These are phyloP conservation scores for Sternotherus odoratus DNA, from an alignment of 2,797 vertebrate genomes.

Conservation along the genomic window DNA sequence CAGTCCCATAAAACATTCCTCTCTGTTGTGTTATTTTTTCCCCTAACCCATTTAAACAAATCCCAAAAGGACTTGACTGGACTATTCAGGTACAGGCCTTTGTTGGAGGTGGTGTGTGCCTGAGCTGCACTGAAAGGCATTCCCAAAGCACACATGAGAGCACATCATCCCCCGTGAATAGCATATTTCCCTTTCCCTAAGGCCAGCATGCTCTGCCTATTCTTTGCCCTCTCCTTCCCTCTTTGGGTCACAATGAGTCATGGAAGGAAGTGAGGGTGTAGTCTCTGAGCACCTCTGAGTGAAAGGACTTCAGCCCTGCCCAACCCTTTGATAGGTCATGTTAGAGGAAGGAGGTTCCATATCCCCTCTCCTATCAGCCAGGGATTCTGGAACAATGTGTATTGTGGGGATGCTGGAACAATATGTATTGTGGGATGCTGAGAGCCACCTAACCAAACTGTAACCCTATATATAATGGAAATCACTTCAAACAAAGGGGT, in stretches of 20 bases:
- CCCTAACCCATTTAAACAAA: neutral
- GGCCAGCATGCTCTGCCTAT: neutral
- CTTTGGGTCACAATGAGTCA: neutral
- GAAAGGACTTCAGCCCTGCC: neutral
- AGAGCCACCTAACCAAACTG: too few relatives aligned
- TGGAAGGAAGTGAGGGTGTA: neutral
- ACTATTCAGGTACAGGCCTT: rapidly evolving
- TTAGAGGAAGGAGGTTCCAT: rapidly evolving
- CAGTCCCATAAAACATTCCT: constrained; percentile 55
- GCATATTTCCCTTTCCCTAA: neutral
- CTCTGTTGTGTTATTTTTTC: constrained; percentile 1
- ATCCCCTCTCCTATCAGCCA: neutral
- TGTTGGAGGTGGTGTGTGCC: neutral
- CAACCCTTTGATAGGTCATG: rapidly evolving
- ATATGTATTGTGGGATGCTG: too few relatives aligned
- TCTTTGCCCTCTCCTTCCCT: neutral
- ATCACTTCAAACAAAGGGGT: too few relatives aligned
- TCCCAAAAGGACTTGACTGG: neutral
- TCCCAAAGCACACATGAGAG: neutral
- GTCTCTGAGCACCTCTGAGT: neutral
- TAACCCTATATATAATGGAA: too few relatives aligned
- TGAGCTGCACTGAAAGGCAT: neutral
- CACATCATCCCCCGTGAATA: neutral
- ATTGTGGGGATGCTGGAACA: too few relatives aligned
- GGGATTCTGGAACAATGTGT: too few relatives aligned